A percentile compares a stretch with the other conserved stretches of the same genome.
These are phyloP conservation scores for Margaritifera margaritifera DNA, from an alignment of 2,888 invertebrate genomes.

Conservation along the genomic window DNA sequence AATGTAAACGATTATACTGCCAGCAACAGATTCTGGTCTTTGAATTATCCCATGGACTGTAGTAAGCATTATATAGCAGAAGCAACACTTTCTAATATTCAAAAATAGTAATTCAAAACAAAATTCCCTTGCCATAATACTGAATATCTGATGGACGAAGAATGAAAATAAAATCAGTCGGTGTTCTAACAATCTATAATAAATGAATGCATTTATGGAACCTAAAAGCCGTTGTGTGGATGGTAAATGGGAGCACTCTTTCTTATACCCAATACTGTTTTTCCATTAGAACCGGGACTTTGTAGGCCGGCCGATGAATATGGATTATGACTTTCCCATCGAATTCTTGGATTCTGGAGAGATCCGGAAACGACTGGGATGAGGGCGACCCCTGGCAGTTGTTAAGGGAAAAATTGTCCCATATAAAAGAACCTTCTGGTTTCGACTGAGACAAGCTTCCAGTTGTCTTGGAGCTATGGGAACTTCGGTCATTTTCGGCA, in stretches of 20 bases:
- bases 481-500: slow-evolving; percentile 31
- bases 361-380: slow-evolving; percentile 21
- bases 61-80: no score
- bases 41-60: no score
- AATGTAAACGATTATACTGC: no score
- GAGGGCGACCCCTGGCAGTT: slow-evolving; percentile 8
- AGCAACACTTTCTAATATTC: no score
- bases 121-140: no score
- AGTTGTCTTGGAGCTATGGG: slow-evolving; percentile 12
- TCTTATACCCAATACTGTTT: slow-evolving; percentile 53
- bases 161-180: no score
- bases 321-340: slow-evolving; percentile 17
- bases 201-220: no score
- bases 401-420: slow-evolving; percentile 39
- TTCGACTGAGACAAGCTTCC: slow-evolving; percentile 25
- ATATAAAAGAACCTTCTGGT: slow-evolving; percentile 35
- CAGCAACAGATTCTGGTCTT: no score
- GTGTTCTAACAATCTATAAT: no score
- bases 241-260: neutral
- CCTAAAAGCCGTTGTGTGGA: no score
- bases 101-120: no score
- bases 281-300: slow-evolving; percentile 44
- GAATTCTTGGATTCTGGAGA: slow-evolving; percentile 33
- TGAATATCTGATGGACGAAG: no score
- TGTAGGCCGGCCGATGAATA: slow-evolving; percentile 19